These are phyloP conservation scores for Trinorchestia longiramus DNA, from an alignment of 1,140 invertebrate species.

Conservation along the genomic window DNA sequence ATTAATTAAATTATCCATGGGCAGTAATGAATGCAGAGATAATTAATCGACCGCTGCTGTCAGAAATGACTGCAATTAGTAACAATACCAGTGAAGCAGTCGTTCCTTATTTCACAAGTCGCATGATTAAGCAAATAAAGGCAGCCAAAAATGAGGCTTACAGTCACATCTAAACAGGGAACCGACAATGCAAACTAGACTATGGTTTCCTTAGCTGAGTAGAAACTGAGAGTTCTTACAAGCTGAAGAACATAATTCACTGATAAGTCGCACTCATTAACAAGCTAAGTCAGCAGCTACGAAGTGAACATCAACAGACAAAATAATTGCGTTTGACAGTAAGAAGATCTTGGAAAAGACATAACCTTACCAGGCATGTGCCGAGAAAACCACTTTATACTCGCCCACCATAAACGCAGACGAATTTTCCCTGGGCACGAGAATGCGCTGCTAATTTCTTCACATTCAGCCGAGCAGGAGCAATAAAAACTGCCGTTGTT, in stretches of 20 bases:
- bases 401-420: background rate
- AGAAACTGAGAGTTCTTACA: background rate
- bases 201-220: background rate
- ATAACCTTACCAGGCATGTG: background rate
- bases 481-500: background rate
- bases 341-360: background rate
- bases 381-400: background rate
- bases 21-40: background rate
- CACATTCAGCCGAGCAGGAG: background rate
- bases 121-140: background rate
- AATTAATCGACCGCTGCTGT: background rate
- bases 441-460: background rate
- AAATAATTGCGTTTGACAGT: background rate
- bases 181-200: background rate
- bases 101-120: background rate
- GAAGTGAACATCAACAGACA: background rate
- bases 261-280: background rate
- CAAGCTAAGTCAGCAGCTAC: background rate
- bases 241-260: background rate
- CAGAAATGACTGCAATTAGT: background rate
- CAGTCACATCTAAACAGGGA: background rate
- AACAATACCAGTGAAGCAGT: background rate
- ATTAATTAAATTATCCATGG: background rate
- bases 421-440: background rate
- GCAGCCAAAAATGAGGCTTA: background rate